A percentile compares a stretch with the other conserved stretches of the same genome.
Evolutionary conservation across 1,140 invertebrate genomes (phyloP).

Genomic region (Rhyacophila brunnea): DNA sequence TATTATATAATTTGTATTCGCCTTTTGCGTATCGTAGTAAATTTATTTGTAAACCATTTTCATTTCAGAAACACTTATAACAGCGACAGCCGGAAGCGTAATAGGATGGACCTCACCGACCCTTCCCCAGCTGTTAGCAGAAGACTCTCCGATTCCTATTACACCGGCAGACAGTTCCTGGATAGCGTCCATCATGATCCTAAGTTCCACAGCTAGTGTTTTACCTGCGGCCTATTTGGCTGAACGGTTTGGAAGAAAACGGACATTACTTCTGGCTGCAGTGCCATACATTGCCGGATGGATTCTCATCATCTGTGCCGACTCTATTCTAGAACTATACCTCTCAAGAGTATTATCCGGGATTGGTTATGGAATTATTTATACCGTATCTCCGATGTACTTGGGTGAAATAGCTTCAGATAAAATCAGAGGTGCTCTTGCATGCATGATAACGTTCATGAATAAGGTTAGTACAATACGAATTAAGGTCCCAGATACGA

Average conservation of each 20-base stretch:
- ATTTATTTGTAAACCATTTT: not conserved
- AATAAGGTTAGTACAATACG: conserved; percentile 52
- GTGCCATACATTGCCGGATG: conserved; percentile 66
- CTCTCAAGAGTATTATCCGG: conserved; percentile 58
- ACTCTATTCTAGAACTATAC: conserved; percentile 53
- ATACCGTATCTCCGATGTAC: conserved; percentile 62
- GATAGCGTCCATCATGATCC: conserved; percentile 59
- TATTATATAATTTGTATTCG: no score
- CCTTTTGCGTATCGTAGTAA: no score
- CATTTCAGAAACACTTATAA: conserved; percentile 48
- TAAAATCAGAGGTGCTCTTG: conserved; percentile 67
- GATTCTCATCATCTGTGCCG: conserved; percentile 59
- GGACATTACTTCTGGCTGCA: conserved; percentile 60
- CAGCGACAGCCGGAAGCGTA: conserved; percentile 50
- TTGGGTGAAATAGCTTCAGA: conserved; percentile 66
- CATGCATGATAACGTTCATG: conserved; percentile 66
- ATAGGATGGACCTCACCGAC: conserved; percentile 62
- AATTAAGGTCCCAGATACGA: no score
- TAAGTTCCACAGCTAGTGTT: conserved; percentile 48
- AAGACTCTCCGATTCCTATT: conserved; percentile 51
- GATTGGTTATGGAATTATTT: conserved; percentile 67
- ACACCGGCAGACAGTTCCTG: conserved; percentile 59
- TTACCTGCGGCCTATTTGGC: conserved; percentile 49
- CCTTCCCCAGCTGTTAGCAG: conserved; percentile 48
- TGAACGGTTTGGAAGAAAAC: conserved; percentile 64